Conservation (phyloP, 2,113 vertebrate genomes). For the Bostrychus sinensis region DNA sequence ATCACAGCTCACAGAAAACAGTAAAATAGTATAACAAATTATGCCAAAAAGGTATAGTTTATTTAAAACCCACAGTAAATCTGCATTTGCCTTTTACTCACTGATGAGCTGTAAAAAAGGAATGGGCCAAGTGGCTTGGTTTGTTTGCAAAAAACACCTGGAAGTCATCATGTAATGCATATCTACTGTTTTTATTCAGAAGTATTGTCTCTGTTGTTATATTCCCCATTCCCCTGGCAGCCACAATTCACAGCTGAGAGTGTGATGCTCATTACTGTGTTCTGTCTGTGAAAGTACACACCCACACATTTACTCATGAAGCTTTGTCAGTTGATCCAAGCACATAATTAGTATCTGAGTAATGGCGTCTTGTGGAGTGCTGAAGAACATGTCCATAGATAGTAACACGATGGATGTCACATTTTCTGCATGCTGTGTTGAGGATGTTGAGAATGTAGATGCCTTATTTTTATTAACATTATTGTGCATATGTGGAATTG, state of each 20-base stretch:
- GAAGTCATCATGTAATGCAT: not conserved
- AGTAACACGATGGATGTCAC: not conserved
- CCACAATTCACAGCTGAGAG: slow-evolving; percentile 27
- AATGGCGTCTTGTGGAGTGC: slow-evolving; percentile 10
- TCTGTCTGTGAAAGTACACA: slow-evolving; percentile 26
- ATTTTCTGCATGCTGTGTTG: not conserved
- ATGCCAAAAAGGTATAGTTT: not conserved
- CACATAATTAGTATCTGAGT: slow-evolving; percentile 34
- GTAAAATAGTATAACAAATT: too few relatives aligned
- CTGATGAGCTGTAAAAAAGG: too few relatives aligned
- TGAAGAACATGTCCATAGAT: not conserved
- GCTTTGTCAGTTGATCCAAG: slow-evolving; percentile 28
- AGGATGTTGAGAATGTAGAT: not conserved
- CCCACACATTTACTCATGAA: slow-evolving; percentile 39
- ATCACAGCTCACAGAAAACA: too few relatives aligned
- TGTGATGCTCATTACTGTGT: slow-evolving; percentile 33
- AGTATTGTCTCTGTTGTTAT: slow-evolving; percentile 1
- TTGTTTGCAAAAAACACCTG: too few relatives aligned
- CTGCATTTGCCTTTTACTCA: too few relatives aligned
- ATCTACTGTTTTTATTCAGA: not conserved
- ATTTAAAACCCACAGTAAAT: too few relatives aligned
- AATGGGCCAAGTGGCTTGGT: too few relatives aligned
- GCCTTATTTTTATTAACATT: too few relatives aligned
- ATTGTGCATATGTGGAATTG: not conserved
- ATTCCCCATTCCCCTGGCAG: slow-evolving; percentile 29